Percentiles rank a stretch among this genome's conserved stretches.
phyloP scores from a whole-genome alignment of 1,140 invertebrate genomes.

The Asobara japonica region DNA sequence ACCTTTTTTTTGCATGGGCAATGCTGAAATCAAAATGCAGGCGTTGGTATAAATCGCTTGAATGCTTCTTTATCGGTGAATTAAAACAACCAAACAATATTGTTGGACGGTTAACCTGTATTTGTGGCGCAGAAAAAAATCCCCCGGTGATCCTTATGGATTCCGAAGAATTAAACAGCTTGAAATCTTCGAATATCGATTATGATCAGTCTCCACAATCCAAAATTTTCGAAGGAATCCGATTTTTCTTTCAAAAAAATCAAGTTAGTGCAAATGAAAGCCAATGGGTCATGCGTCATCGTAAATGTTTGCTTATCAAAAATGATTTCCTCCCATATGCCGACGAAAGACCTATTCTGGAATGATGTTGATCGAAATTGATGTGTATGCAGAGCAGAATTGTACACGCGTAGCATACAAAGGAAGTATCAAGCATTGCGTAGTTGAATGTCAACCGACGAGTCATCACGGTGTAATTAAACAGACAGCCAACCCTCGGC shows the following conservation, averaged over 20 bases:
- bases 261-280: too few species aligned
- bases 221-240: too few species aligned
- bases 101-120: background rate
- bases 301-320: background rate
- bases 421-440: constrained; percentile 38
- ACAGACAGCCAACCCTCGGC: constrained; percentile 30
- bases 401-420: constrained; percentile 31
- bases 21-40: background rate
- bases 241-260: too few species aligned
- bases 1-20: constrained; percentile 3
- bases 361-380: constrained; percentile 42
- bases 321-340: background rate
- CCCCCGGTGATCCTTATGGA: background rate
- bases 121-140: background rate
- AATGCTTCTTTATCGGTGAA: constrained; percentile 29
- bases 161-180: background rate
- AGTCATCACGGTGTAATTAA: constrained; percentile 48
- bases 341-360: background rate
- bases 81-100: constrained; percentile 22
- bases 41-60: constrained; percentile 32
- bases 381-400: constrained; percentile 32
- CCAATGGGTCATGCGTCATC: background rate
- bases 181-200: background rate
- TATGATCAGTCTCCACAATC: too few species aligned
- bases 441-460: constrained; percentile 15